Percentiles rank a stretch among this genome's conserved stretches.
phyloP scores from a whole-genome alignment of 2,113 vertebrate genomes.

The Mellivora capensis region DNA sequence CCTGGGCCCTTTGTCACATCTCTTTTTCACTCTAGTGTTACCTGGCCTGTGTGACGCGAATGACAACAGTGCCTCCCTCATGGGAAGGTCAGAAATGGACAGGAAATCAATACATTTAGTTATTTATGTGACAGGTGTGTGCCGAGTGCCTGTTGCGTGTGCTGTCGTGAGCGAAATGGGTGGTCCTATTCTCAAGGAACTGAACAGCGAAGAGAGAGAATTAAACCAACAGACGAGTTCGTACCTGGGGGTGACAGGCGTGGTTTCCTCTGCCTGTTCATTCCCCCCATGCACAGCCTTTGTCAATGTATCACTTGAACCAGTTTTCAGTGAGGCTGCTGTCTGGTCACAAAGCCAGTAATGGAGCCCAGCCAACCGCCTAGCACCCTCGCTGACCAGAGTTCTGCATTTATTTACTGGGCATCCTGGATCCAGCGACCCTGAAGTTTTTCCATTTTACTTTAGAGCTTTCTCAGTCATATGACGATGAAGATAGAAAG shows the following conservation, averaged over 20 bases:
- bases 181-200: not conserved
- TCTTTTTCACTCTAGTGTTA: not conserved
- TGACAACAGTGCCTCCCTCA: not conserved
- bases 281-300: not conserved
- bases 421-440: not conserved
- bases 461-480: not conserved
- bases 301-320: not conserved
- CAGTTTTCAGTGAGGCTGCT: not conserved
- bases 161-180: not conserved
- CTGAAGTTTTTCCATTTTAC: not conserved
- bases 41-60: not conserved
- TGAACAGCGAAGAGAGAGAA: not conserved
- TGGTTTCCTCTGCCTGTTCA: not conserved
- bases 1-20: not conserved
- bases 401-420: not conserved
- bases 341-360: not conserved
- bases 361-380: not conserved
- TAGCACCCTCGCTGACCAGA: not conserved
- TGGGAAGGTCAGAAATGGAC: not conserved
- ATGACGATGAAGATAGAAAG: not conserved
- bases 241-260: not conserved
- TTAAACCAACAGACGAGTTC: not conserved
- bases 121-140: not conserved
- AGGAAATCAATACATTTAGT: not conserved
- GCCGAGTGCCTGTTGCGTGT: not conserved